Evolutionary conservation across 1,140 invertebrate genomes (phyloP), one percentile per base, ranked within the genome.

Genomic region (Trissolcus basalis): DNA sequence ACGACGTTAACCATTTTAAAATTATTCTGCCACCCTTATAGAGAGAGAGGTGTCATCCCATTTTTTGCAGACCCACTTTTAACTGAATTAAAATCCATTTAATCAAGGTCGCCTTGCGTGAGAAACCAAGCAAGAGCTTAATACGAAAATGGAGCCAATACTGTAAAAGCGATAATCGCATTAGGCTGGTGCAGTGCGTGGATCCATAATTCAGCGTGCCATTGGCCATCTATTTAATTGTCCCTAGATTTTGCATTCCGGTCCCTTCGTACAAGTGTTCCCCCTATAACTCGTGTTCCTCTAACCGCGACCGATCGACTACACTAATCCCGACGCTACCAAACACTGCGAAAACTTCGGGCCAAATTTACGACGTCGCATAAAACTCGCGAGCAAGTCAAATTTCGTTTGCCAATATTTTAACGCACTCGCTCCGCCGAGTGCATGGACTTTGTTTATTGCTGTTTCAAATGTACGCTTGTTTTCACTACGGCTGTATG

Each of bases 41-140:
- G n/a, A 36, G 10, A 50, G 36, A n/a, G n/a, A 8, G 36, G 3
- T 39, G 36, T 9, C 3, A 9, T n/a, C 15, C 13, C 10, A 35
- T n/a, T 48, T 55, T 58, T 58, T 56, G 55, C 45, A 61, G 60
- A 27, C 64, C 71, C 76, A 71, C 81, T 82, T 75, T 85, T 83
- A 86, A 72, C 50, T 33, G 71, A 80, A 85, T 85, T 85, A 85
- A 86, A 86, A 77, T 80, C 81, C 83, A 85, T 86, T 87, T 86
- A 85, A 86, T 85, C 81, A 78, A 56, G 53, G 50, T 56, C 36
- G 48, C 48, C 27, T 51, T 47, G 54, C 58, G 64, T 56, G 73
- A 67, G 61, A 69, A 80, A 78, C 70, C 27, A 67, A 77, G 78
- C 75, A 80, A 82, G 81, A 86, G 76, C 85, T 84, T 84, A 86